Evolutionary conservation across 2,797 vertebrate genomes (phyloP).

Genomic region (Tolypeutes matacus): DNA sequence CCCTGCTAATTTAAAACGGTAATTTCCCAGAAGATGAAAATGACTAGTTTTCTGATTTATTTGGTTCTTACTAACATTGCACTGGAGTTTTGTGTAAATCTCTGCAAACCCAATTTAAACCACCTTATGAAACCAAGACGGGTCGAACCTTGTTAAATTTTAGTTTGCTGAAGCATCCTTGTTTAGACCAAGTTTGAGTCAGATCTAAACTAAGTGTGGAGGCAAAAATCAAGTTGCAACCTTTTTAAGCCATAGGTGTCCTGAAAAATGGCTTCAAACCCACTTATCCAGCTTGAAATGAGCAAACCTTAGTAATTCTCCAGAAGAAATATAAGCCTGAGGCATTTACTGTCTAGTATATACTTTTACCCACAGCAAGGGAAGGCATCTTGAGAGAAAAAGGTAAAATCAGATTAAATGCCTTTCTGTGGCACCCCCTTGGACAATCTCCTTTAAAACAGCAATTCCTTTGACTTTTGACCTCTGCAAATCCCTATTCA

Average conservation of each 20-base stretch:
- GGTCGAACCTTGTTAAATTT: conserved; percentile 58
- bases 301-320: conserved; percentile 38
- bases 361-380: conserved; percentile 13
- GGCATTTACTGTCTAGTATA: conserved; percentile 14
- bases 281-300: conserved; percentile 12
- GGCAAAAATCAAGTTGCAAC: background rate
- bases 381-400: conserved; percentile 46
- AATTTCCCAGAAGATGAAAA: conserved; percentile 68
- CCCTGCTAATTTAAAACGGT: conserved; percentile 57
- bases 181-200: background rate
- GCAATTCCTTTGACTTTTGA: conserved; percentile 54
- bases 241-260: background rate
- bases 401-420: conserved; percentile 44
- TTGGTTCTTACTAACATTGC: conserved; percentile 56
- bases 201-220: conserved; percentile 22
- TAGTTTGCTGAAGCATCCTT: conserved; percentile 13
- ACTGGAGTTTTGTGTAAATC: conserved; percentile 49
- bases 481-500: background rate
- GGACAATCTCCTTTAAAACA: conserved; percentile 38
- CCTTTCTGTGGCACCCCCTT: conserved; percentile 40
- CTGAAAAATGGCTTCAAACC: conserved; percentile 6
- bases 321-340: conserved; percentile 61
- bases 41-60: conserved; percentile 67
- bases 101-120: conserved; percentile 61
- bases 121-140: conserved; percentile 9